Evolutionary conservation across 2,797 vertebrate species (phyloP).

Genomic region (Pseudochromis fuscus): DNA sequence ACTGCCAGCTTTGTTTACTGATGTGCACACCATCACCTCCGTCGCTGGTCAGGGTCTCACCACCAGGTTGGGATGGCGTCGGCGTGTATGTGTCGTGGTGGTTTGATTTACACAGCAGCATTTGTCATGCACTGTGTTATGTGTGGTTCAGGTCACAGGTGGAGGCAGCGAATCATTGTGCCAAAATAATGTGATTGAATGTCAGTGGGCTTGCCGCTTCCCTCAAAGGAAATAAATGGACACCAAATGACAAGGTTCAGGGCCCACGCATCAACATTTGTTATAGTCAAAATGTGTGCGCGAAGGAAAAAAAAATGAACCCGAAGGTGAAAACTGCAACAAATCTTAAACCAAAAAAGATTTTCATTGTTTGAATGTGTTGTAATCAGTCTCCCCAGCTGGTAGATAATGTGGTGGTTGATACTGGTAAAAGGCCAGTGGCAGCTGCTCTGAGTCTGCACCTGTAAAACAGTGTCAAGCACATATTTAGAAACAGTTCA

Average conservation of each 20-base stretch:
- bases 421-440: slow-evolving; percentile 42
- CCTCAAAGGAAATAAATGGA: slow-evolving; percentile 75
- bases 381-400: slow-evolving; percentile 22
- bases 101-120: slow-evolving; percentile 72
- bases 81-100: slow-evolving; percentile 44
- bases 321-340: slow-evolving; percentile 31
- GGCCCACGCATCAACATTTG: slow-evolving; percentile 56
- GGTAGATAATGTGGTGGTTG: slow-evolving; percentile 24
- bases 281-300: slow-evolving; percentile 50
- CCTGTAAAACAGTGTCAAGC: slow-evolving; percentile 33
- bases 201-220: slow-evolving; percentile 74
- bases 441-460: slow-evolving; percentile 29
- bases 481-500: slow-evolving; percentile 37
- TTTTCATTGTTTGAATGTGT: slow-evolving; percentile 18
- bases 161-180: slow-evolving; percentile 75
- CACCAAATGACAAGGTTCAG: slow-evolving; percentile 65
- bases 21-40: slow-evolving; percentile 23
- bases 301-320: slow-evolving; percentile 27
- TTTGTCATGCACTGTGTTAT: slow-evolving; percentile 66
- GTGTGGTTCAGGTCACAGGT: slow-evolving; percentile 80
- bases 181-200: slow-evolving; percentile 84
- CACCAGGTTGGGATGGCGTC: slow-evolving; percentile 50
- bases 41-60: slow-evolving; percentile 35
- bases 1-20: slow-evolving; percentile 50
- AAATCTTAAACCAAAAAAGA: background rate